Evolutionary conservation across 2,113 vertebrate genomes (phyloP).

Genomic region (Atlantisia rogersi): DNA sequence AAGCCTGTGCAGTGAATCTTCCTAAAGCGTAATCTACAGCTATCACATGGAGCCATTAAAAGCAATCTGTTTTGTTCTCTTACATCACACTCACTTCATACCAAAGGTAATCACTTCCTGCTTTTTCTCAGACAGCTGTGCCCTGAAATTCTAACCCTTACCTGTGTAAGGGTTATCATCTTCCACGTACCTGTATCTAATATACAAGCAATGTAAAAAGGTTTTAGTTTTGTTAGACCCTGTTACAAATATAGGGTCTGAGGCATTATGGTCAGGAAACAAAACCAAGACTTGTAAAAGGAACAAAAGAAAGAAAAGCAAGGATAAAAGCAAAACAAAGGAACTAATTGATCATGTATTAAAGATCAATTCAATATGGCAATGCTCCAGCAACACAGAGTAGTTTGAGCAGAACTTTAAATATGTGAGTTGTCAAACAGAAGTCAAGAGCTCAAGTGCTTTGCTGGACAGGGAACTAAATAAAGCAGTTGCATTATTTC

Average conservation of each 20-base stretch:
- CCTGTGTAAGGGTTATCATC: not conserved
- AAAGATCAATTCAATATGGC: not conserved
- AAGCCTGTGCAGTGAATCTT: not conserved
- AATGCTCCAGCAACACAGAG: not conserved
- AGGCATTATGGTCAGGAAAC: not conserved
- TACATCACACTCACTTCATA: not conserved
- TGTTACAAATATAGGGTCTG: not conserved
- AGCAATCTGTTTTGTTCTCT: not conserved
- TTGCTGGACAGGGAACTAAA: not conserved
- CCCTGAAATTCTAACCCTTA: not conserved
- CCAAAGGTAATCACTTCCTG: not conserved
- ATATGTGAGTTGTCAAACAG: not conserved
- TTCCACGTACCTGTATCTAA: not conserved
- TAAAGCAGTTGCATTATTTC: not conserved
- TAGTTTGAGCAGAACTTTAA: not conserved
- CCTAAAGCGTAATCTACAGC: not conserved
- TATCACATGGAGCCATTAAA: not conserved
- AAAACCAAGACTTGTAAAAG: not conserved
- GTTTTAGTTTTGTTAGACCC: not conserved
- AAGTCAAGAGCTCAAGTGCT: not conserved
- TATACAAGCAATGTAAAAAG: not conserved
- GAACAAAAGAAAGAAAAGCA: not conserved
- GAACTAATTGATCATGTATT: not conserved
- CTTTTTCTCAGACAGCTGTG: not conserved
- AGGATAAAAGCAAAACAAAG: not conserved